These are phyloP conservation scores for Oscheius sp. DNA, from an alignment of 1,140 invertebrate species.

Conservation along the genomic window DNA sequence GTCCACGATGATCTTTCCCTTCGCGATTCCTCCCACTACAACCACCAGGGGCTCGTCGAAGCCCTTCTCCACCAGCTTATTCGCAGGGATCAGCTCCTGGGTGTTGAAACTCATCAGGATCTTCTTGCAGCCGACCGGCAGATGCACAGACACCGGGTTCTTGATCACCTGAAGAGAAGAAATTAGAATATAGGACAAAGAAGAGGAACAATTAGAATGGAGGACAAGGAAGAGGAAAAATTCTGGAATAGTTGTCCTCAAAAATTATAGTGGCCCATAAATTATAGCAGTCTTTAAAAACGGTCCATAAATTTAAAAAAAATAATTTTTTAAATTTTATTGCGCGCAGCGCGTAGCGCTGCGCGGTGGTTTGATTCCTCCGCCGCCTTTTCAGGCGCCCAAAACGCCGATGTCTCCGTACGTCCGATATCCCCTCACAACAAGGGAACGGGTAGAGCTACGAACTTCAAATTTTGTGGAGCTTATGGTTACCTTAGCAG, in stretches of 20 bases:
- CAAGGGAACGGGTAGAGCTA: no score
- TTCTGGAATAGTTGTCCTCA: no score
- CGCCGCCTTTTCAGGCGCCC: no score
- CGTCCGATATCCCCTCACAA: no score
- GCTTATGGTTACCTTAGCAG: no score
- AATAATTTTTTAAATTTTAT: neutral
- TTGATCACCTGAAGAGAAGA: constrained; percentile 90
- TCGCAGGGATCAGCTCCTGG: constrained; percentile 64
- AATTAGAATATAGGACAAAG: no score
- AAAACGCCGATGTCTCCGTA: no score
- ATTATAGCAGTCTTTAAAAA: neutral
- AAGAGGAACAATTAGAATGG: neutral
- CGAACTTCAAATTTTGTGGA: no score
- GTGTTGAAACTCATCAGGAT: constrained; percentile 84
- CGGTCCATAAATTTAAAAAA: neutral
- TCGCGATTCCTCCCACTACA: constrained; percentile 93
- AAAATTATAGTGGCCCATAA: no score
- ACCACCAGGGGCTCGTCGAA: constrained; percentile 67
- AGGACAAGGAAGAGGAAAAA: neutral
- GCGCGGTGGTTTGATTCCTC: no score
- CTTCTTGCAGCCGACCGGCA: constrained; percentile 91
- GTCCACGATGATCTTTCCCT: constrained; percentile 84
- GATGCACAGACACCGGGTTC: constrained; percentile 88
- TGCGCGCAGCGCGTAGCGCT: no score
- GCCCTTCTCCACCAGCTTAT: constrained; percentile 22